These are phyloP conservation scores for Peromyscus attwateri DNA, from an alignment of 2,797 vertebrate species.

Conservation along the genomic window DNA sequence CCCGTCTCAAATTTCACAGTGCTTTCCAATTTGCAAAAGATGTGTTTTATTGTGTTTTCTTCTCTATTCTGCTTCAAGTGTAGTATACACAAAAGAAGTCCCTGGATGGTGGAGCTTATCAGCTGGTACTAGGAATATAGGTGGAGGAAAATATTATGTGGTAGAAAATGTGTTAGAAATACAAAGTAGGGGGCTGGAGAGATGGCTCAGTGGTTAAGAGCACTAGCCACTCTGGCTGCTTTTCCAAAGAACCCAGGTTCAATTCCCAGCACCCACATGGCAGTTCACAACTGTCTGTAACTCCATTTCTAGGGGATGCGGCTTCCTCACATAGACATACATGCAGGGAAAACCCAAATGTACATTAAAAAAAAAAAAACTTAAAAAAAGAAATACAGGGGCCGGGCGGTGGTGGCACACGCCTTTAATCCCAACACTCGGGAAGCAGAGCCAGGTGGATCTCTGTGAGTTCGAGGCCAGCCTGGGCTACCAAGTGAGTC, in stretches of 20 bases:
- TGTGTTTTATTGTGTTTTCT: constrained; percentile 35
- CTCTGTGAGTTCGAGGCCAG: too few species aligned
- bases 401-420: too few species aligned
- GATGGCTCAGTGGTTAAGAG: neutral
- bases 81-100: neutral
- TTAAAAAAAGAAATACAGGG: neutral
- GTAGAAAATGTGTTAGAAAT: neutral
- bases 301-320: neutral
- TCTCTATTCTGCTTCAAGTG: neutral
- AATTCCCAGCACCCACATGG: neutral
- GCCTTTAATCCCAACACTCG: too few species aligned
- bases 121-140: neutral
- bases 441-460: too few species aligned
- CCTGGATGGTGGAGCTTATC: neutral
- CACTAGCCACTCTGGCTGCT: neutral
- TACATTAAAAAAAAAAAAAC: neutral
- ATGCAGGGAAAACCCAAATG: neutral
- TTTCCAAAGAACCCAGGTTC: neutral
- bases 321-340: neutral
- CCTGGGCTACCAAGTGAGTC: too few species aligned
- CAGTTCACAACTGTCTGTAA: neutral
- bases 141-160: neutral
- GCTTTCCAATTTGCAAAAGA: neutral
- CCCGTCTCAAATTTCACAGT: neutral
- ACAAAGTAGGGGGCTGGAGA: neutral